Evolutionary conservation across 2,888 invertebrate species (phyloP).

Genomic region (Stenolophus ochropezus): DNA sequence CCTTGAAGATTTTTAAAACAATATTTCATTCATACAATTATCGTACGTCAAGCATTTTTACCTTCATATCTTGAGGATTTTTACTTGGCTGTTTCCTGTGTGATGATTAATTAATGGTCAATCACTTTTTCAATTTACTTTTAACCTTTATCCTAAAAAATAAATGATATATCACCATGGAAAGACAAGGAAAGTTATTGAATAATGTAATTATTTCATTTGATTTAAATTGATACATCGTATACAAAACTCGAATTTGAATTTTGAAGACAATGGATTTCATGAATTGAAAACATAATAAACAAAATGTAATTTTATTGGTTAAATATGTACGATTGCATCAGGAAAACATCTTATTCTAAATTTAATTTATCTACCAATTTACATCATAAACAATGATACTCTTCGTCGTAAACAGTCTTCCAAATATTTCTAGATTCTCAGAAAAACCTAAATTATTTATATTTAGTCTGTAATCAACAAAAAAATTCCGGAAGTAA

Average conservation of each 20-base stretch:
- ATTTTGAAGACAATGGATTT: no score
- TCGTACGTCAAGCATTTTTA: slow-evolving; percentile 1
- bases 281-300: no score
- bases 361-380: background rate
- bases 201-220: no score
- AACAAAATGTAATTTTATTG: no score
- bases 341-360: background rate
- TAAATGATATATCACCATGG: background rate
- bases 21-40: slow-evolving; percentile 13
- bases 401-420: background rate
- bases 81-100: background rate
- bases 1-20: slow-evolving; percentile 9
- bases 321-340: no score
- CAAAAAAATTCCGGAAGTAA: background rate
- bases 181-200: background rate
- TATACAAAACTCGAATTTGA: no score
- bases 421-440: background rate
- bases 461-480: background rate
- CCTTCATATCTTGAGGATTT: background rate
- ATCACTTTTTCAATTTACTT: background rate
- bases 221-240: no score
- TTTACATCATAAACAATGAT: background rate
- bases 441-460: background rate
- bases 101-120: background rate
- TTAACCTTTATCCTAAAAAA: background rate